Evolutionary conservation across 2,888 invertebrate genomes (phyloP), one percentile per base, ranked within the genome.

Genomic region (Amaurobius ferox): DNA sequence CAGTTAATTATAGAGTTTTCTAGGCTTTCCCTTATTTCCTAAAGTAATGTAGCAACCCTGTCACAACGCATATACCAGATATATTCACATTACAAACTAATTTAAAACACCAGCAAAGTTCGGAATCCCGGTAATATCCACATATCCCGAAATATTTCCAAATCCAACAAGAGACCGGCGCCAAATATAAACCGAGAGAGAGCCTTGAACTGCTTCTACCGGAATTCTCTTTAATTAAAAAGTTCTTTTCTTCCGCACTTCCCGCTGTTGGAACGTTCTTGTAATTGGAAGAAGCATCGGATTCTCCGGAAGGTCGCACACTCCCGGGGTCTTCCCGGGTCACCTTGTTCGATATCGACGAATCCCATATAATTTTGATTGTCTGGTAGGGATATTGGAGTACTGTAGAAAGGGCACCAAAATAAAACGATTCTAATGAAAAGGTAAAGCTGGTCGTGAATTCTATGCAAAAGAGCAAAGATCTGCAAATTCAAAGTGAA

Each of bases 261-360:
- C 55, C 55, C 55, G 55, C 55, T 55, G 55, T 55, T 55, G 23
- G 55, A 19, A 55, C 19, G 55, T 55, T 55, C 55, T 23, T 55
- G 55, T 55, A 55, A 55, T 55, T 55, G 55, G 44, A n/a, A n/a
- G 55, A 55, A 55, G 55, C 55, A 23, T 55, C 55, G 55, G 23
- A 55, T 55, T 55, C 55, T 23, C 55, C 19, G 11, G 23, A 55
- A 55, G 55, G 55, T 55, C 23, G 23, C 55, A 23, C n/a, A n/a
- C 23, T 55, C 16, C 55, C 23, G 1, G 55, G 55, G 7, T 55
- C 55, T 23, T 55, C 23, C 55, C 16, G 55, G 55, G 55, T 55
- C 55, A 55, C 19, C 23, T 19, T 19, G 55, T 55, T 55, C 55
- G 55, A 55, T 23, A 55, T 55, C 55, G 55, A 23, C 23, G 23